Conservation (phyloP, 2,113 vertebrate species). For the Theristicus caerulescens region DNA sequence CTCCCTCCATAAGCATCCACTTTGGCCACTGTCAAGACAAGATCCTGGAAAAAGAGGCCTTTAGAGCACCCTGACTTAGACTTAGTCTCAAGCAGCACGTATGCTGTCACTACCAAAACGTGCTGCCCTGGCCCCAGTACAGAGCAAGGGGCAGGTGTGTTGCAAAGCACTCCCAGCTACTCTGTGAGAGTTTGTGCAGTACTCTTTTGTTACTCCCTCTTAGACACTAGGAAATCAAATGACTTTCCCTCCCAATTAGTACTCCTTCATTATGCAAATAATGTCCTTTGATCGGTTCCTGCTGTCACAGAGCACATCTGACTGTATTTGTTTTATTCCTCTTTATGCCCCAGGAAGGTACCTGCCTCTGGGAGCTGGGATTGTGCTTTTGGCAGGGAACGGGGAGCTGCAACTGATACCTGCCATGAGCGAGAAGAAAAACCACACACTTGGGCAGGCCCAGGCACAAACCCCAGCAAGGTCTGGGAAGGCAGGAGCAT, state of each 20-base stretch:
- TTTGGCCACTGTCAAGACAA: background rate
- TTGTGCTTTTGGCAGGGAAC: background rate
- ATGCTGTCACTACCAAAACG: background rate
- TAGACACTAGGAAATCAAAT: conserved; percentile 49
- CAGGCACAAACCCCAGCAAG: background rate
- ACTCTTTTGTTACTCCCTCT: conserved; percentile 37
- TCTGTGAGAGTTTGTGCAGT: background rate
- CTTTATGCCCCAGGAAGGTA: background rate
- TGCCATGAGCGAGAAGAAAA: background rate
- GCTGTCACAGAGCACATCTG: conserved; percentile 51
- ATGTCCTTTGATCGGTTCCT: conserved; percentile 60
- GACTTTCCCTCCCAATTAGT: conserved; percentile 58
- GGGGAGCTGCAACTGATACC: background rate
- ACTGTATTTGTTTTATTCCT: conserved; percentile 33
- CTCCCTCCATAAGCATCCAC: background rate
- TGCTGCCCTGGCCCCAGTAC: background rate
- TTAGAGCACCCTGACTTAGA: background rate
- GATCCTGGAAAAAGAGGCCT: background rate
- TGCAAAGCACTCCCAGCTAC: background rate
- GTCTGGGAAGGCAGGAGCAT: background rate
- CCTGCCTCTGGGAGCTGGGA: background rate
- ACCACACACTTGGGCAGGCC: background rate
- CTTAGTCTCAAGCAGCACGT: background rate
- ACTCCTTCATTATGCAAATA: conserved; percentile 66
- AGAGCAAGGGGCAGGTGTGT: background rate